Evolutionary conservation across 2,797 vertebrate genomes (phyloP).

Genomic region (Champsocephalus gunnari): DNA sequence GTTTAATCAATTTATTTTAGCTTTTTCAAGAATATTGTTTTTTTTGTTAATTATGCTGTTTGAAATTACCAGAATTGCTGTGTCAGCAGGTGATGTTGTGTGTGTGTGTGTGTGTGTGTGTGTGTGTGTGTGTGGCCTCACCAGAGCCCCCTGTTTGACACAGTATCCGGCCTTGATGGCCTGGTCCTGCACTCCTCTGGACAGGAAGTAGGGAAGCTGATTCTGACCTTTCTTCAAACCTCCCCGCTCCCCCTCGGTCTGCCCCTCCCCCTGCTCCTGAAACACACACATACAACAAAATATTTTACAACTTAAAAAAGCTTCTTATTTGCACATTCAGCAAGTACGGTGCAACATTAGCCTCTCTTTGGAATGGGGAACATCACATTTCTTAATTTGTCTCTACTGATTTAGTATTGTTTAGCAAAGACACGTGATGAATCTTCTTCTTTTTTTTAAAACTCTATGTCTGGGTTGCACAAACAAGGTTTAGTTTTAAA

Average conservation of each 20-base stretch:
- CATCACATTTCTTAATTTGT: not conserved
- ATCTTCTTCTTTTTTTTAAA: too few relatives aligned
- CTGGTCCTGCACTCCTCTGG: slow-evolving; percentile 87
- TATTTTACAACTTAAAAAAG: not conserved
- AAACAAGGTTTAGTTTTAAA: not conserved
- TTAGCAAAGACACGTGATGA: too few relatives aligned
- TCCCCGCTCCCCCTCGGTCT: slow-evolving; percentile 85
- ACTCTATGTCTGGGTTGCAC: not conserved
- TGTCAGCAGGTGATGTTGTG: too few relatives aligned
- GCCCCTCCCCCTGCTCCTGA: slow-evolving; percentile 85
- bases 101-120: too few relatives aligned
- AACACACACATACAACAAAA: slow-evolving; percentile 19
- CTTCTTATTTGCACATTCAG: not conserved
- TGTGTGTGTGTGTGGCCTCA: slow-evolving; percentile 64
- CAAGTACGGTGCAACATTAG: not conserved
- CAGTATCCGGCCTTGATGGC: slow-evolving; percentile 93
- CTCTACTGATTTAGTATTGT: not conserved
- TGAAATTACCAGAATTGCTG: too few relatives aligned
- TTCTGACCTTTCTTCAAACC: slow-evolving; percentile 87
- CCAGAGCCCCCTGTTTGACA: slow-evolving; percentile 97
- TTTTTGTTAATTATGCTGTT: too few relatives aligned
- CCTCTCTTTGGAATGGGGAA: not conserved
- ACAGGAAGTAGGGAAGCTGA: slow-evolving; percentile 89
- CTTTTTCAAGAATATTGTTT: too few relatives aligned
- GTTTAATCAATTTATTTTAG: too few relatives aligned